phyloP scores from a whole-genome alignment of 2,113 vertebrate genomes.

The Falco punctatus region DNA sequence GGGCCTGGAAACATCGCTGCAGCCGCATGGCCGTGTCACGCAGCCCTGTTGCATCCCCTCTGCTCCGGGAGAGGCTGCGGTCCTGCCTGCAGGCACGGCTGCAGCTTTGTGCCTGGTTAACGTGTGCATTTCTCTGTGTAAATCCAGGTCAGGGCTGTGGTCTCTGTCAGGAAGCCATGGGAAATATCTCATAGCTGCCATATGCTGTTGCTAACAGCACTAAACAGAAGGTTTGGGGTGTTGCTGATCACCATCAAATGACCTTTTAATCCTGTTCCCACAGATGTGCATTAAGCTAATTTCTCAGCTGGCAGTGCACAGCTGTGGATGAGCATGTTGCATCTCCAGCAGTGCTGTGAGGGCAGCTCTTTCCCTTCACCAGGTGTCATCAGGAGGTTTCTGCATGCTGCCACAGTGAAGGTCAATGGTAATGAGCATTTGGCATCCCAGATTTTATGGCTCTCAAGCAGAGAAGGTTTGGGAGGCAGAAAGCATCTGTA shows the following conservation, averaged over 20 bases:
- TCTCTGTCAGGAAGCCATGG: not conserved
- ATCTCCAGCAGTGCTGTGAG: not conserved
- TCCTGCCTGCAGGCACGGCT: not conserved
- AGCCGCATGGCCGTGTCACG: accelerated
- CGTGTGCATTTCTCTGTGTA: accelerated
- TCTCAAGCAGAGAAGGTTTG: not conserved
- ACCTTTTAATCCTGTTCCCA: not conserved
- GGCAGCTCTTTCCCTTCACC: not conserved
- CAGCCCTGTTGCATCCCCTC: not conserved
- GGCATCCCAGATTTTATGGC: not conserved
- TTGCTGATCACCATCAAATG: not conserved
- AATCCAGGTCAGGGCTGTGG: not conserved
- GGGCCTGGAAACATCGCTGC: not conserved
- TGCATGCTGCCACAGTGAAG: not conserved
- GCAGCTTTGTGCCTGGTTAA: not conserved
- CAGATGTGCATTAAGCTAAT: not conserved
- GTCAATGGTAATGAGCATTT: not conserved
- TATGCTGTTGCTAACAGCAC: not conserved
- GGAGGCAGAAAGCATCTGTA: not conserved
- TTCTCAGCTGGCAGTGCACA: not conserved
- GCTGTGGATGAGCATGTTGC: not conserved
- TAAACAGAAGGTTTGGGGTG: not conserved
- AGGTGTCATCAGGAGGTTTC: accelerated
- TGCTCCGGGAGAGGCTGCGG: not conserved
- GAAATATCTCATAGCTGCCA: not conserved